These are phyloP conservation scores for Camponotus fellah DNA, from an alignment of 2,888 invertebrate genomes.

Conservation along the genomic window DNA sequence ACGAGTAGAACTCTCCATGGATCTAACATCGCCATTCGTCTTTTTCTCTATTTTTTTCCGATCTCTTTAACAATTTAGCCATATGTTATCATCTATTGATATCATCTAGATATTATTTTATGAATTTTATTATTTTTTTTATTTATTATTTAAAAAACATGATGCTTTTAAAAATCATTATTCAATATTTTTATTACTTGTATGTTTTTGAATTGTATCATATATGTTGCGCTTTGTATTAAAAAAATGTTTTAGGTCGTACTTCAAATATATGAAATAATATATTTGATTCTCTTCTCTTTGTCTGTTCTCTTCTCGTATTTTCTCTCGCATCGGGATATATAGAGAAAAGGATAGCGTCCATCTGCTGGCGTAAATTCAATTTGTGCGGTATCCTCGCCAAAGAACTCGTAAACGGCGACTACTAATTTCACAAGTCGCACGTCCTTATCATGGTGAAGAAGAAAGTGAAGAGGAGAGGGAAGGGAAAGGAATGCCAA, in stretches of 20 bases:
- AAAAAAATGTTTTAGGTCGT: not conserved
- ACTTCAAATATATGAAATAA: not conserved
- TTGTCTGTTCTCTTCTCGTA: not conserved
- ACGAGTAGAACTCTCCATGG: not conserved
- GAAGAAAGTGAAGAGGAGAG: conserved; percentile 28
- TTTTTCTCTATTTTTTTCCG: not conserved
- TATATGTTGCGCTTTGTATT: not conserved
- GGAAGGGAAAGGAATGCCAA: conserved; percentile 33
- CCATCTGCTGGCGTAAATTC: conserved; percentile 44
- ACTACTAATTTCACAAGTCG: conserved; percentile 55
- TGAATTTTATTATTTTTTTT: too few species aligned
- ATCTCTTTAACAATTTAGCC: not conserved
- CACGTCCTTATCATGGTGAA: conserved; percentile 14
- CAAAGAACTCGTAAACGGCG: conserved; percentile 47
- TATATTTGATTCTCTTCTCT: conserved; percentile 7
- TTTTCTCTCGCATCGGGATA: conserved; percentile 16
- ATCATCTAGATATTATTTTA: not conserved
- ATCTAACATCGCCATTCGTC: not conserved
- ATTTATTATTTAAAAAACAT: not conserved
- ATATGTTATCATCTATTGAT: not conserved
- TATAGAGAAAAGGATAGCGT: conserved; percentile 10
- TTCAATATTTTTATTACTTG: not conserved
- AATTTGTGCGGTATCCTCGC: conserved; percentile 35
- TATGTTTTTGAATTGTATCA: not conserved
- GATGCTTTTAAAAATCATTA: not conserved